Conservation (phyloP, 2,888 invertebrate species). For the Tiphia femorata region DNA sequence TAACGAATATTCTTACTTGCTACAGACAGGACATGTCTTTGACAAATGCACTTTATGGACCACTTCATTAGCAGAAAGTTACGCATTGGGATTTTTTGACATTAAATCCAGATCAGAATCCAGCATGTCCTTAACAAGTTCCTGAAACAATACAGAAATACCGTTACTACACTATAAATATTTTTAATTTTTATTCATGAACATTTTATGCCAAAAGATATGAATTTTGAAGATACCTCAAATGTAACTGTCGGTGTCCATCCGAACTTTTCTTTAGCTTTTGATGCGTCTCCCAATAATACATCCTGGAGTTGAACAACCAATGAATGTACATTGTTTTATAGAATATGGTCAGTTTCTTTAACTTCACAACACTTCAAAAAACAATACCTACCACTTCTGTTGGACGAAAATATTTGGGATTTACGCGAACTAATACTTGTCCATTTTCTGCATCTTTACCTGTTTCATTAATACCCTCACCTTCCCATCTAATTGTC, state of each 20-base stretch:
- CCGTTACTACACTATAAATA: slow-evolving; percentile 3
- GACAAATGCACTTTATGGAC: no score
- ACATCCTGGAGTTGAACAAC: slow-evolving; percentile 83
- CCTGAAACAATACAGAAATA: slow-evolving; percentile 64
- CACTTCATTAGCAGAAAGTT: no score
- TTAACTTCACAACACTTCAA: slow-evolving; percentile 7
- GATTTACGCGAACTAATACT: slow-evolving; percentile 90
- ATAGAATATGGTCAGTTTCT: slow-evolving; percentile 2
- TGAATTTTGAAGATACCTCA: slow-evolving; percentile 65
- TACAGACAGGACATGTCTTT: no score
- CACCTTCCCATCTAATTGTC: slow-evolving; percentile 89
- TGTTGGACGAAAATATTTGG: slow-evolving; percentile 96
- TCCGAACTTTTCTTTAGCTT: slow-evolving; percentile 87
- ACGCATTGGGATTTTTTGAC: slow-evolving; percentile 92
- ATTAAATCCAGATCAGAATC: slow-evolving; percentile 90
- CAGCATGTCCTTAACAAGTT: slow-evolving; percentile 96
- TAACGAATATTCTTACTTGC: no score
- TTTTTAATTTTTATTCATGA: background rate
- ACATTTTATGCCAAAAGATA: background rate
- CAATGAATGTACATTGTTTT: slow-evolving; percentile 16
- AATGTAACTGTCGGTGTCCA: slow-evolving; percentile 91
- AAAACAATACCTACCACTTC: slow-evolving; percentile 90
- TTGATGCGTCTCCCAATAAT: slow-evolving; percentile 92
- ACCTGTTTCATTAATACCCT: slow-evolving; percentile 86
- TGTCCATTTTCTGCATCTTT: slow-evolving; percentile 75